Percentiles rank a stretch among this genome's conserved stretches.
These are phyloP conservation scores for Macrostomum cliftonense DNA, from an alignment of 2,888 invertebrate species.

Conservation along the genomic window DNA sequence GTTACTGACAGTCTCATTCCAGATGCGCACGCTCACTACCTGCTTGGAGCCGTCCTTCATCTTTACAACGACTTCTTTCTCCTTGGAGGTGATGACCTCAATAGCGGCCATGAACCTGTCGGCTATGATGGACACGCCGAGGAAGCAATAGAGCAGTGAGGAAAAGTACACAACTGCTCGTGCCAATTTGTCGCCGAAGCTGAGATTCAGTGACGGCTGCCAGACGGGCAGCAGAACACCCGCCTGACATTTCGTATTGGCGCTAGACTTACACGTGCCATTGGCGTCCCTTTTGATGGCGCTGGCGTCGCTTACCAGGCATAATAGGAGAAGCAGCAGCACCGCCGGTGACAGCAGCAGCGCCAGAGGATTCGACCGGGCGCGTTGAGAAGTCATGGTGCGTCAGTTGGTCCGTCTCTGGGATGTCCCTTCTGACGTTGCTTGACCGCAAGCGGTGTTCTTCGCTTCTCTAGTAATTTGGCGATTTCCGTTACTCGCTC, in stretches of 20 bases:
- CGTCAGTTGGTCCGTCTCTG: too few relatives aligned
- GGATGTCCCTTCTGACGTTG: too few relatives aligned
- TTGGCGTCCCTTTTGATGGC: neutral
- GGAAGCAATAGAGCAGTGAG: slow-evolving; percentile 73
- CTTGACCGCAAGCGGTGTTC: too few relatives aligned
- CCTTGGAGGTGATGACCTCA: slow-evolving; percentile 93
- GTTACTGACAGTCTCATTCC: slow-evolving; percentile 98
- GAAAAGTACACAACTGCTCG: slow-evolving; percentile 77
- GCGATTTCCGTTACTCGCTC: too few relatives aligned
- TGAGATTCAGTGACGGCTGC: slow-evolving; percentile 50
- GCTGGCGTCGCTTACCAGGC: neutral
- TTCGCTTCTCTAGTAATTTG: too few relatives aligned
- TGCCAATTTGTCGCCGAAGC: slow-evolving; percentile 52
- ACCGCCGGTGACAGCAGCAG: too few relatives aligned
- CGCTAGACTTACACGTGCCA: neutral
- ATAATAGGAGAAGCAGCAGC: too few relatives aligned
- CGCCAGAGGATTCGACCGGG: too few relatives aligned
- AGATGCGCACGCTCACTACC: slow-evolving; percentile 73
- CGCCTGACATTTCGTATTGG: slow-evolving; percentile 46
- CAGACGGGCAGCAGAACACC: slow-evolving; percentile 74
- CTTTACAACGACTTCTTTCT: slow-evolving; percentile 68
- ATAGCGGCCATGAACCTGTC: slow-evolving; percentile 98
- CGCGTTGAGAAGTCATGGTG: too few relatives aligned
- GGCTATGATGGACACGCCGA: slow-evolving; percentile 93
- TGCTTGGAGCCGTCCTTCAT: slow-evolving; percentile 68